Evolutionary conservation across 2,797 vertebrate genomes (phyloP), one percentile per base, ranked within the genome.

Genomic region (Sebastolobus alascanus): DNA sequence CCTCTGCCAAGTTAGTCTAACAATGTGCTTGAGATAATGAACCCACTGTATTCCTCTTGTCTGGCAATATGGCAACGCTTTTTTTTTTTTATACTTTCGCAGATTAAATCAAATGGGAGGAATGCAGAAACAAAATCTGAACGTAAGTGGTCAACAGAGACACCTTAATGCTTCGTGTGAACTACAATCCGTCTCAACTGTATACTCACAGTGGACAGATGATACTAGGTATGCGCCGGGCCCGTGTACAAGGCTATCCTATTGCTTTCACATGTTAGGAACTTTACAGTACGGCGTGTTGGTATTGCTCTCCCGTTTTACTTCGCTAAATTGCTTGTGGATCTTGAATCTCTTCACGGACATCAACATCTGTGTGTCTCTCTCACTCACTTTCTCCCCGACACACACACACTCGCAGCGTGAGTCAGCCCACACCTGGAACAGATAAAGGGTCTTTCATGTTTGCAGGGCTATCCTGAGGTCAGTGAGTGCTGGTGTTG

Each of bases 371-470:
- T 93, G 82, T 77, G 64, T 82, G 64, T 83, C 69, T 85, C 85
- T 73, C 60, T 79, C 73, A 79, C 78, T 88, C 77, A 70, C 73
- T 86, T 72, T 83, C 79, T 82, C 83, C 79, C 58, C 25, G 59
- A 79, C 74, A 81, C 76, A 64, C 76, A 64, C 84, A 80, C 87
- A 71, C 79, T 81, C 84, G 20, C 90, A 93, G 88, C 81, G 27
- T 89, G 86, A 91, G 90, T 90, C 85, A 84, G 86, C 80, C 90
- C 92, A 94, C 96, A 96, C 95, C 95, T 96, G 96, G 94, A 95
- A 95, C 92, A 93, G 90, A 96, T 96, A 94, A 96, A 95, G 90
- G 84, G 79, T 84, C 95, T 96, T 96, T 96, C 90, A 95, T 96
- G 95, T 96, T 94, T 90, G 75, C 79, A 79, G 89, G 94, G 94